These are phyloP conservation scores for Mnemiopsis leidyi DNA, from an alignment of 37 sponge, comb jelly and placozoan genomes.

Conservation along the genomic window DNA sequence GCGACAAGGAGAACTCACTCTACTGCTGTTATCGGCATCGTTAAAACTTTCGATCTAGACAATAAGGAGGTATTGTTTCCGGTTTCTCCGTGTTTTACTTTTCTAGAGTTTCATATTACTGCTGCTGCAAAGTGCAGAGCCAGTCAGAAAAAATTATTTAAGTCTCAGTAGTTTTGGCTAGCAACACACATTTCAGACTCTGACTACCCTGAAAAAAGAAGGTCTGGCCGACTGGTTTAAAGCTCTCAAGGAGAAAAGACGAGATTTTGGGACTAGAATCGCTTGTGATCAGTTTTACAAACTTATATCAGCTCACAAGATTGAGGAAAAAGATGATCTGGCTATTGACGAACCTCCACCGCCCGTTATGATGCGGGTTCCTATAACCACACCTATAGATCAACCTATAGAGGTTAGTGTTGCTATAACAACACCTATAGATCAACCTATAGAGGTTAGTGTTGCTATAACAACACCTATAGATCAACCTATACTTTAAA, in stretches of 20 bases:
- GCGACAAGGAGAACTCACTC: not conserved
- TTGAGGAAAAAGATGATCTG: not conserved
- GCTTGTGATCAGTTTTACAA: constrained; percentile 30
- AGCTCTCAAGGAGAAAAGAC: not conserved
- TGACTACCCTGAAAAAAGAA: constrained; percentile 2
- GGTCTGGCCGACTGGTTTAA: constrained; percentile 34
- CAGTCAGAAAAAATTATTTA: no score
- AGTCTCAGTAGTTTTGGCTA: no score
- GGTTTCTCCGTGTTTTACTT: no score
- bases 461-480: constrained; percentile 8
- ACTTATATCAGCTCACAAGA: constrained; percentile 4
- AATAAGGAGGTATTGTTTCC: not conserved
- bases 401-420: not conserved
- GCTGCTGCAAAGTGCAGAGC: no score
- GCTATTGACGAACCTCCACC: not conserved
- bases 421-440: constrained; percentile 1
- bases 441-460: not conserved
- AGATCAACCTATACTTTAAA: not conserved
- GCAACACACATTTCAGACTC: not conserved
- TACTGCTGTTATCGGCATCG: not conserved
- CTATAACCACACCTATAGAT: constrained; percentile 11
- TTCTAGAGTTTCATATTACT: no score
- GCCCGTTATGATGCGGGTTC: not conserved
- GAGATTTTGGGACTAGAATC: not conserved
- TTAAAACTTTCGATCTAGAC: not conserved